These are phyloP conservation scores for Pangasianodon hypophthalmus DNA, from an alignment of 2,113 vertebrate species.

Conservation along the genomic window DNA sequence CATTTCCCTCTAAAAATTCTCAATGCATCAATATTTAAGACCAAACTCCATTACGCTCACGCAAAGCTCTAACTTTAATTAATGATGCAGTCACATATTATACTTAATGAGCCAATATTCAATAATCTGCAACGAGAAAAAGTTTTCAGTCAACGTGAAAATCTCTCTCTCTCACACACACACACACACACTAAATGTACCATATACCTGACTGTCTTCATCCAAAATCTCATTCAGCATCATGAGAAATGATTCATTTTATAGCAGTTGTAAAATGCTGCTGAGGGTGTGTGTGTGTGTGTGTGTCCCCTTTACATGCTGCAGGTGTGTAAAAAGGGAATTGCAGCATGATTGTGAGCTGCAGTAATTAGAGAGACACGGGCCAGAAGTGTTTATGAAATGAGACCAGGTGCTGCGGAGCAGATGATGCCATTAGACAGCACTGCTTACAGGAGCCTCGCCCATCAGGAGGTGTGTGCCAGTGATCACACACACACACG, in stretches of 20 bases:
- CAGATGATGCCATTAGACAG: conserved; percentile 37
- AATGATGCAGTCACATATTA: conserved; percentile 7
- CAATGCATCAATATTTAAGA: conserved; percentile 32
- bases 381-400: conserved; percentile 31
- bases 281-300: neutral
- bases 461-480: neutral
- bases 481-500: neutral
- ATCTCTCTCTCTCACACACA: neutral
- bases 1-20: conserved; percentile 31
- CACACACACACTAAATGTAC: conserved; percentile 4
- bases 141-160: neutral
- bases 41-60: neutral
- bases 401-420: conserved; percentile 41
- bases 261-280: neutral
- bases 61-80: conserved; percentile 20
- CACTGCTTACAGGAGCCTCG: neutral
- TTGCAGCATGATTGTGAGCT: conserved; percentile 1
- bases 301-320: neutral
- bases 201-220: neutral
- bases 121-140: neutral
- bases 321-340: conserved; percentile 9
- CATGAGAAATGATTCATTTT: neutral
- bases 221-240: neutral
- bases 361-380: conserved; percentile 45
- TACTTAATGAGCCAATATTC: neutral